Conservation (phyloP, 2,113 vertebrate species). For the Lichenostomus cassidix region DNA sequence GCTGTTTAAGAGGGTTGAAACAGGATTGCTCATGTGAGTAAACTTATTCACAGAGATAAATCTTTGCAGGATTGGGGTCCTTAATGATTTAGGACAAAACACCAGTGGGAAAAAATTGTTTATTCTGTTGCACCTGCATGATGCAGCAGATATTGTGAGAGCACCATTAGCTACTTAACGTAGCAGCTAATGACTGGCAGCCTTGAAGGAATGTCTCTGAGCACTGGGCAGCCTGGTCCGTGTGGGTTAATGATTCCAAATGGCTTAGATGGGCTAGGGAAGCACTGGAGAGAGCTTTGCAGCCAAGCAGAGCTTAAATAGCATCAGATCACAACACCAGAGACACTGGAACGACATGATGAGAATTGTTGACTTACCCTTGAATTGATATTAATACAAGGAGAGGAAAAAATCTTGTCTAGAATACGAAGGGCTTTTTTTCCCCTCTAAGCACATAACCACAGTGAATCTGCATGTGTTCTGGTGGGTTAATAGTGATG, state of each 20-base stretch:
- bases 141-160: constrained; percentile 70
- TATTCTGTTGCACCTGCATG: constrained; percentile 71
- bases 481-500: constrained; percentile 54
- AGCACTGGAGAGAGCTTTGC: constrained; percentile 2
- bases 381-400: constrained; percentile 12
- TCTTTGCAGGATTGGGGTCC: constrained; percentile 30
- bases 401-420: background rate
- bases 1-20: background rate
- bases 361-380: constrained; percentile 33
- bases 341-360: background rate
- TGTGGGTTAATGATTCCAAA: constrained; percentile 50
- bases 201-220: constrained; percentile 68
- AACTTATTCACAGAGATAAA: constrained; percentile 43
- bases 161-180: constrained; percentile 83
- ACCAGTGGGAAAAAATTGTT: constrained; percentile 52
- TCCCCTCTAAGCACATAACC: background rate
- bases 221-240: constrained; percentile 36
- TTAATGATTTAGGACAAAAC: constrained; percentile 51
- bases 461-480: constrained; percentile 21
- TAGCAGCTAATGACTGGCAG: constrained; percentile 76
- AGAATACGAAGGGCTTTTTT: background rate
- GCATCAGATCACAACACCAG: background rate
- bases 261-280: background rate
- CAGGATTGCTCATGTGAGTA: constrained; percentile 18
- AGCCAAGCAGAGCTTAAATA: background rate